Percentiles rank a stretch among this genome's conserved stretches.
phyloP scores from a whole-genome alignment of 2,113 vertebrate species.

The Dipodomys merriami region DNA sequence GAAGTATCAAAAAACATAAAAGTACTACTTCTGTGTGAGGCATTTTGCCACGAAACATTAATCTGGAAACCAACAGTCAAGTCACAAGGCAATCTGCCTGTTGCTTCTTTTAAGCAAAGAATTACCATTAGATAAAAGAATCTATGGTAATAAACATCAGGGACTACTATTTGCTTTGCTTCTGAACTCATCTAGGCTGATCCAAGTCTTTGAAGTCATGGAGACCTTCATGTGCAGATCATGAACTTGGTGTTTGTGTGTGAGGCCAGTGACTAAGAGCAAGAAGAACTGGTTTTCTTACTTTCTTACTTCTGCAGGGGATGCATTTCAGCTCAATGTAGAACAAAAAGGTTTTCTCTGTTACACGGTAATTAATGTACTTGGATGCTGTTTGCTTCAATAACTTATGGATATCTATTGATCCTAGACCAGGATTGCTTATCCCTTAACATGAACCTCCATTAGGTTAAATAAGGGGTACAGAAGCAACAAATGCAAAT shows the following conservation, averaged over 20 bases:
- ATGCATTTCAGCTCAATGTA: background rate
- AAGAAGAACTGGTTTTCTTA: slow-evolving; percentile 64
- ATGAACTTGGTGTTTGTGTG: background rate
- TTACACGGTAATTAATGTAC: slow-evolving; percentile 54
- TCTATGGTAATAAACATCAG: slow-evolving; percentile 63
- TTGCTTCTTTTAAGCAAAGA: slow-evolving; percentile 76
- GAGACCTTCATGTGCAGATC: slow-evolving; percentile 68
- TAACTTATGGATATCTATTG: slow-evolving; percentile 30
- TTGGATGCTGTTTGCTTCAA: slow-evolving; percentile 23
- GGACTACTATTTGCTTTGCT: slow-evolving; percentile 55
- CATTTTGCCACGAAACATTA: slow-evolving; percentile 76
- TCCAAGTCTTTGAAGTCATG: slow-evolving; percentile 72
- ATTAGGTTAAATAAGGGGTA: background rate
- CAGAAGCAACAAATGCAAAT: background rate
- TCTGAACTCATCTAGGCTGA: slow-evolving; percentile 64
- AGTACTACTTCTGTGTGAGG: slow-evolving; percentile 77
- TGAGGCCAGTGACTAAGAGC: slow-evolving; percentile 6
- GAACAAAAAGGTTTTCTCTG: slow-evolving; percentile 53
- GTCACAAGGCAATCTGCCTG: slow-evolving; percentile 32
- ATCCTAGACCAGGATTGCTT: slow-evolving; percentile 31
- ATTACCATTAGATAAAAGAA: slow-evolving; percentile 74
- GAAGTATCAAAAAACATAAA: slow-evolving; percentile 78
- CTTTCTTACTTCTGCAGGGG: slow-evolving; percentile 58
- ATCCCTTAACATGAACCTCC: background rate
- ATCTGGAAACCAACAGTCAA: slow-evolving; percentile 70